Evolutionary conservation across 2,113 vertebrate species (phyloP), one percentile per base, ranked within the genome.

Genomic region (Gallinago paraguaiae): DNA sequence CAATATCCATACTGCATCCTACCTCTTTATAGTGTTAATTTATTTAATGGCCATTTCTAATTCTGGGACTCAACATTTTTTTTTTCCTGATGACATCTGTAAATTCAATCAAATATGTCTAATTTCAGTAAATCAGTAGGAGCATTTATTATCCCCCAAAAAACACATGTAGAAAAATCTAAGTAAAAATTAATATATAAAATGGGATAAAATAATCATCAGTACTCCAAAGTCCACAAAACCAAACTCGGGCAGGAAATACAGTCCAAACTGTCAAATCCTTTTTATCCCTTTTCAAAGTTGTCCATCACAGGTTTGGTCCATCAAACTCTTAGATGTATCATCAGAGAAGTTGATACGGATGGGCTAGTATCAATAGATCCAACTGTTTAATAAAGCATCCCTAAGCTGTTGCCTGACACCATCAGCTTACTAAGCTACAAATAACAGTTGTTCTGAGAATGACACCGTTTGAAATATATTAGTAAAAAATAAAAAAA

Each of bases 211-310:
- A 88, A 67, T 74, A 77, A 86, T 59, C 46, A 74, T 35, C 39
- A 69, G 11, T 10, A 6, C 22, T 80, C 45, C 1, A 0, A 80
- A 91, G 33, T 43, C 71, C 50, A 51, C 0, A 0, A 67, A 53
- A 25, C 2, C 25, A 33, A 13, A 70, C 12, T 31, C 46, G 25
- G 39, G 9, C 30, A 78, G 25, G 45, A 79, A 48, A 60, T 33
- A 30, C 17, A 9, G 50, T 74, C 25, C 35, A 46, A 35, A 63
- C 7, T 41, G 15, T 15, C 50, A 77, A 25, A 17, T 54, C 25
- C 30, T 72, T 92, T 86, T 41, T 7, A 88, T 25, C 31, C 61
- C 39, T 45, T 76, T 91, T 91, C n/a, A 53, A 86, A 84, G 65
- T 39, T 78, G 20, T 30, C 39, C 53, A 15, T 85, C 41, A 35